These are phyloP conservation scores for Spea hammondii DNA, from an alignment of 2,797 vertebrate species.

Conservation along the genomic window DNA sequence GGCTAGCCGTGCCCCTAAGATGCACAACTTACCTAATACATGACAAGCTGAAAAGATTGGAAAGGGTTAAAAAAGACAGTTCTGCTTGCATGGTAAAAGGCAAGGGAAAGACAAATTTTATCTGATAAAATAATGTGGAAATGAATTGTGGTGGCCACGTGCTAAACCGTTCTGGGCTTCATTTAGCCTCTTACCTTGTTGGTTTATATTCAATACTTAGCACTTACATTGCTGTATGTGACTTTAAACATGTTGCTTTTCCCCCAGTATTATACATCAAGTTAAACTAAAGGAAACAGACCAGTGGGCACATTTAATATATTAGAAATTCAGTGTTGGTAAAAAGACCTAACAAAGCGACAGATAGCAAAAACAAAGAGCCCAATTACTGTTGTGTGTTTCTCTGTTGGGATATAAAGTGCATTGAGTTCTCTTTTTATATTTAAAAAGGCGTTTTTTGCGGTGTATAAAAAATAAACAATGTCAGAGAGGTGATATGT, in stretches of 20 bases:
- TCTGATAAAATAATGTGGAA: no score
- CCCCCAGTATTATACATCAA: slow-evolving; percentile 3
- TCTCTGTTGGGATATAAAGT: slow-evolving; percentile 24
- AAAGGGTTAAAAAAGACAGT: no score
- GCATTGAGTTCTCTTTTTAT: background rate
- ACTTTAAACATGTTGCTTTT: slow-evolving; percentile 20
- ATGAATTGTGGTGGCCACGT: no score
- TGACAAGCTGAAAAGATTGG: no score
- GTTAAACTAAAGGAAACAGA: slow-evolving; percentile 10
- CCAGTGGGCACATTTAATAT: slow-evolving; percentile 15
- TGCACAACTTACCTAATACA: no score
- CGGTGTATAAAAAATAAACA: background rate
- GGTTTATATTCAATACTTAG: slow-evolving; percentile 6
- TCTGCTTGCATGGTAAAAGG: no score
- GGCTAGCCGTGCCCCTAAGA: no score
- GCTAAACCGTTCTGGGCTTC: no score
- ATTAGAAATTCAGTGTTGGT: slow-evolving; percentile 19
- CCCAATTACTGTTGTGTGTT: slow-evolving; percentile 30
- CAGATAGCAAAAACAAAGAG: slow-evolving; percentile 32
- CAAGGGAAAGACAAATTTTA: no score
- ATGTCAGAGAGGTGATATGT: background rate
- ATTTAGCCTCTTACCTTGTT: background rate
- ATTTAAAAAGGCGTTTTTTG: background rate
- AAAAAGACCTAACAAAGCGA: slow-evolving; percentile 18
- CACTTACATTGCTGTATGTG: background rate